Evolutionary conservation across 2,113 vertebrate species (phyloP), one percentile per base, ranked within the genome.

Genomic region (Cathartes aura): DNA sequence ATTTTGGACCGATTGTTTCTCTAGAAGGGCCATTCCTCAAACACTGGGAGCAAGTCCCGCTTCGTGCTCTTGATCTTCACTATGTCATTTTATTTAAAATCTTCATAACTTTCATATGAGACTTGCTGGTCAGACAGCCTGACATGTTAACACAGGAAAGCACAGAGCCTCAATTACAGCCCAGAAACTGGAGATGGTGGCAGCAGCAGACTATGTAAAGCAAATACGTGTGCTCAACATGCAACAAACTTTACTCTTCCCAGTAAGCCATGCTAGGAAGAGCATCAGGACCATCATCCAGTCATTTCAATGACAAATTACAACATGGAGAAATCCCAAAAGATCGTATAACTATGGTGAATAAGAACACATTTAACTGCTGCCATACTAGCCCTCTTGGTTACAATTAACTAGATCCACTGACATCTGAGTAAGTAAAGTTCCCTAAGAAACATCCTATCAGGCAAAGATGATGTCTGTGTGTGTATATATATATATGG

Each of bases 401-500:
- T 64, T 82, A 78, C 23, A 47, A 34, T 62, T 74, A 71, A 84
- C 34, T 48, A 62, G 18, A 74, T 58, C 14, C 60, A 62, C 22
- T 45, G 72, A 64, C 14, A 36, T 6, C 7, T 45, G 15, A 60
- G 60, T 15, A 80, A 70, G 22, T 43, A 8, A 62, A 86, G 53
- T 20, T 87, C 60, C 64, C 43, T 36, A 53, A 19, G 53, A 81
- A 76, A 64, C 23, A 43, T 5, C 0, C 0, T 21, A 70, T 34
- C 34, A 26, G 32, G 23, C 59, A 82, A 84, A 82, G 38, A 42
- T 36, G 10, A 74, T 30, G 21, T 56, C 13, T 45, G 5, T 42
- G 4, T 1, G 1, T 20, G 5, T 3, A 1, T 21, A 8, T 48
- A 7, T 20, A 36, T 21, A 36, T 21, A 24, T 11, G 4, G 19